Conservation (phyloP, 1,140 invertebrate genomes). For the Sitodiplosis mosellana region DNA sequence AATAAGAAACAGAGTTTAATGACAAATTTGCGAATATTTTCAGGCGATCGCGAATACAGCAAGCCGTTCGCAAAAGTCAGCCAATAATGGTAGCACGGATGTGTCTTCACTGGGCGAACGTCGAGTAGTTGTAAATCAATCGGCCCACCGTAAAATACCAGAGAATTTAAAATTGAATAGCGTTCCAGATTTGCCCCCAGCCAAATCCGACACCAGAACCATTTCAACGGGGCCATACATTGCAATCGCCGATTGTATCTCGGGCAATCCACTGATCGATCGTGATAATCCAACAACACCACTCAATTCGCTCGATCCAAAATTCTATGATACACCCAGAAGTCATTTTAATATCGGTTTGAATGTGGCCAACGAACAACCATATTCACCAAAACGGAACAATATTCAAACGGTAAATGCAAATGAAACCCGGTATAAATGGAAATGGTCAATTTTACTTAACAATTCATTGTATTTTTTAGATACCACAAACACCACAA, state of each 20-base stretch:
- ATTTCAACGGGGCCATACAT: constrained; percentile 54
- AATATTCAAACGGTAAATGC: constrained; percentile 10
- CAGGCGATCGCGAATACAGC: too few species aligned
- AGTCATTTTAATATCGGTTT: constrained; percentile 24
- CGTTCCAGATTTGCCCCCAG: constrained; percentile 14
- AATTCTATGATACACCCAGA: constrained; percentile 34
- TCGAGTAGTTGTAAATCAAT: too few species aligned
- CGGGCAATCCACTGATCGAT: constrained; percentile 40
- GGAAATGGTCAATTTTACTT: too few species aligned
- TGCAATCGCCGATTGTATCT: constrained; percentile 75
- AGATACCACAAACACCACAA: constrained; percentile 14
- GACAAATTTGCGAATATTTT: too few species aligned
- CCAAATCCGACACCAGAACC: constrained; percentile 36
- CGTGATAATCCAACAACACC: constrained; percentile 12
- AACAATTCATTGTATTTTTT: neutral
- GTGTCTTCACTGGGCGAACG: too few species aligned
- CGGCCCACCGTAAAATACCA: constrained; percentile 13
- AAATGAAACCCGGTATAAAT: too few species aligned
- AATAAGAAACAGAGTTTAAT: too few species aligned
- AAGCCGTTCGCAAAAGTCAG: too few species aligned
- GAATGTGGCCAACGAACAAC: constrained; percentile 23
- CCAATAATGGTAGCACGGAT: too few species aligned
- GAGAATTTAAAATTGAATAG: constrained; percentile 18
- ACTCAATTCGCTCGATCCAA: constrained; percentile 25
- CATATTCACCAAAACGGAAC: constrained; percentile 23